A percentile compares a stretch with the other conserved stretches of the same genome.
These are phyloP conservation scores for Glyptemys insculpta DNA, from an alignment of 2,797 vertebrate genomes.

Conservation along the genomic window DNA sequence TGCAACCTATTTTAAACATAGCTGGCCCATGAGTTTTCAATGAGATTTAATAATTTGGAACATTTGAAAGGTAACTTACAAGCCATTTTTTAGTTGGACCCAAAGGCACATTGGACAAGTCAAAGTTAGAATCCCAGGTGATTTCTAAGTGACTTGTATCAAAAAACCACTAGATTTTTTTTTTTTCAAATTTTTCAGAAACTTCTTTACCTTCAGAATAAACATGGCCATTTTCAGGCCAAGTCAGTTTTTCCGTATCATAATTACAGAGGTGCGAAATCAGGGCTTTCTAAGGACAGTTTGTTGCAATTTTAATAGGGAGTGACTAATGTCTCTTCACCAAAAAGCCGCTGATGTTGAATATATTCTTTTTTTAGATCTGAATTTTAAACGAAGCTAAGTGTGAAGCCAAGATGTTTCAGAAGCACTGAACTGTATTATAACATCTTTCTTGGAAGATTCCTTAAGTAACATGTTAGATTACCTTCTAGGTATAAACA, in stretches of 20 bases:
- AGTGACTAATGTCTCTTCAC: background rate
- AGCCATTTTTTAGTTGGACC: background rate
- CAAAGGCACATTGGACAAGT: background rate
- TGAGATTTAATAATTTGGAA: background rate
- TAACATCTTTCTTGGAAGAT: background rate
- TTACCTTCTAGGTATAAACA: background rate
- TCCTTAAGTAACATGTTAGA: background rate
- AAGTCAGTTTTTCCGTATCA: background rate
- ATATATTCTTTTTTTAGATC: background rate
- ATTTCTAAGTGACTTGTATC: background rate
- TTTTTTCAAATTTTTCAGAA: background rate
- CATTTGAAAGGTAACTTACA: background rate
- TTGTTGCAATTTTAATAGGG: background rate
- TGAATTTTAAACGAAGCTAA: background rate
- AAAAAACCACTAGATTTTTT: accelerated
- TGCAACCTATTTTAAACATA: background rate
- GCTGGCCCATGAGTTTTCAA: background rate
- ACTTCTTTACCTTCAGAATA: background rate
- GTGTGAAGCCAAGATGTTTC: background rate
- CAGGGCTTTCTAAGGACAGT: background rate
- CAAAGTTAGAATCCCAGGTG: background rate
- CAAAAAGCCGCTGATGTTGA: background rate
- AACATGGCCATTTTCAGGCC: background rate
- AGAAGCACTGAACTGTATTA: background rate
- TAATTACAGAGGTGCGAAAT: background rate